A percentile compares a stretch with the other conserved stretches of the same genome.
Conservation (phyloP, 2,888 invertebrate genomes). For the Catocala nupta region DNA sequence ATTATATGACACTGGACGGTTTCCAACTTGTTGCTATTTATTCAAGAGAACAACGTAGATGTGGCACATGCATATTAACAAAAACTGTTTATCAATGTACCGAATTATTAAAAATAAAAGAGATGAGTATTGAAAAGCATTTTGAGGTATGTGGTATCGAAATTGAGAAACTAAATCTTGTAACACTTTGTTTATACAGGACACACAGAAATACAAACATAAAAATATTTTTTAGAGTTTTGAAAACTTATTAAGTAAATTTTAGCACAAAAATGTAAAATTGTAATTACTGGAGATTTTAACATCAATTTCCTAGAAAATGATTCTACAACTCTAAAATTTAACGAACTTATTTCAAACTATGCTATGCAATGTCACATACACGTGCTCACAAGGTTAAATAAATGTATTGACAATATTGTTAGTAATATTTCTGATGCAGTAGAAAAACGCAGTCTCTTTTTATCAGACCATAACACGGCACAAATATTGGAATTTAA, state of each 20-base stretch:
- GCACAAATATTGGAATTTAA: not conserved
- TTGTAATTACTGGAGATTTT: constrained; percentile 1
- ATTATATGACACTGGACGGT: no score
- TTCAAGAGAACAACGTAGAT: no score
- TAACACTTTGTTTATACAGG: constrained; percentile 2
- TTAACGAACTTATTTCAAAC: constrained; percentile 7
- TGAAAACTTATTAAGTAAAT: not conserved
- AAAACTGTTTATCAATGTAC: no score
- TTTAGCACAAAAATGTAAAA: not conserved
- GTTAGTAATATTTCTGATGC: constrained; percentile 7
- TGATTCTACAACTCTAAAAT: not conserved
- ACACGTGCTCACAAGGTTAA: not conserved
- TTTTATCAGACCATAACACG: constrained; percentile 12
- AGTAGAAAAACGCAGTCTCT: constrained; percentile 7
- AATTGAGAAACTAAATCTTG: no score
- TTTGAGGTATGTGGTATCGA: no score
- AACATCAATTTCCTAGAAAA: not conserved
- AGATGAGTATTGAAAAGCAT: no score
- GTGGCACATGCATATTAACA: no score
- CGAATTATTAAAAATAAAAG: no score
- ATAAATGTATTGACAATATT: constrained; percentile 14
- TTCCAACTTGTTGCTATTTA: no score
- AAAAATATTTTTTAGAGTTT: constrained; percentile 1
- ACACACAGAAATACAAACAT: not conserved
- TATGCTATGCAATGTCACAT: constrained; percentile 9